Percentiles rank a stretch among this genome's conserved stretches.
Conservation (phyloP, 1,140 invertebrate species). For the Brachionus plicatilis region DNA sequence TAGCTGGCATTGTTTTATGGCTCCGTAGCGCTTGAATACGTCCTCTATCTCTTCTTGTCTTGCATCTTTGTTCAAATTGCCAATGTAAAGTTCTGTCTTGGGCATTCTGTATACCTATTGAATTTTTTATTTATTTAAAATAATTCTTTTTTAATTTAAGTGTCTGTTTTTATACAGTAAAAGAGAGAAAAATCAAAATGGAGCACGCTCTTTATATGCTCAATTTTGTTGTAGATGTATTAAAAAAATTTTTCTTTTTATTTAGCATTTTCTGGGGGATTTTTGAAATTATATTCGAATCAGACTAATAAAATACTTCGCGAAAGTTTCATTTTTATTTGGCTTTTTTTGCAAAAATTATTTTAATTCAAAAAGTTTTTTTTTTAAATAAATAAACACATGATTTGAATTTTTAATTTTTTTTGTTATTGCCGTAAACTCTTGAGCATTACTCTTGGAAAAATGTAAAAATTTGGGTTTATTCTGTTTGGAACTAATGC, state of each 20-base stretch:
- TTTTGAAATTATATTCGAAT: neutral
- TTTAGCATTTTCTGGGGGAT: neutral
- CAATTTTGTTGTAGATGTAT: neutral
- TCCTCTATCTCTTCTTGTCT: constrained; percentile 27
- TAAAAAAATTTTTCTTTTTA: neutral
- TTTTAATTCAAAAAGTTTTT: too few relatives aligned
- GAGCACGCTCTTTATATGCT: neutral
- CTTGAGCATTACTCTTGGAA: too few relatives aligned
- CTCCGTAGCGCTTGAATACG: constrained; percentile 23
- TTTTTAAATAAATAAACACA: too few relatives aligned
- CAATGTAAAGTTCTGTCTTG: constrained; percentile 18
- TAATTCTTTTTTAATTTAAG: neutral
- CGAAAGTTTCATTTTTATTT: neutral
- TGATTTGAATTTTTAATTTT: too few relatives aligned
- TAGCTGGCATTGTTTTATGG: neutral
- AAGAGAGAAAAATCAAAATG: neutral
- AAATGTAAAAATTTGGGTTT: too few relatives aligned
- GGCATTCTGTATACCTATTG: constrained; percentile 3
- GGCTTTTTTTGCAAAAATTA: neutral
- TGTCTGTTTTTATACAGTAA: neutral
- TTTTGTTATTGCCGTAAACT: too few relatives aligned
- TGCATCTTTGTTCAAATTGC: constrained; percentile 36
- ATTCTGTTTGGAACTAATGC: too few relatives aligned
- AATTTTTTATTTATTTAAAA: neutral
- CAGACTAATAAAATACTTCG: neutral